These are phyloP conservation scores for Trypoxylus dichotomus DNA, from an alignment of 1,140 invertebrate species.

Conservation along the genomic window DNA sequence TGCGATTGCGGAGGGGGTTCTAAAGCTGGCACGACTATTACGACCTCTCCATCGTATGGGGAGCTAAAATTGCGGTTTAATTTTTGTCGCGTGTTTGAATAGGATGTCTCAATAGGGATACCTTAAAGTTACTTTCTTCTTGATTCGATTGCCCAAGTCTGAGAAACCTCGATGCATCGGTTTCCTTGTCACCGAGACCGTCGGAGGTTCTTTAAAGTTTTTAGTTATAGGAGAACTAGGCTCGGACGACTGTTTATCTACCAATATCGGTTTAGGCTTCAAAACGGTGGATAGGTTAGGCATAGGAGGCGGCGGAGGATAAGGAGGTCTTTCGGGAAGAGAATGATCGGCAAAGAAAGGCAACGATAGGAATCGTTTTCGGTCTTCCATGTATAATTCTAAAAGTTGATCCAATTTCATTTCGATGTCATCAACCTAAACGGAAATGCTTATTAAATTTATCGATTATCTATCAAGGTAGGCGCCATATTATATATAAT, in stretches of 20 bases:
- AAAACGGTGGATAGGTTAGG: slow-evolving; percentile 38
- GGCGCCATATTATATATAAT: too few species aligned
- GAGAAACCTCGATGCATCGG: slow-evolving; percentile 77
- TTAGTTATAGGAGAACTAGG: slow-evolving; percentile 70
- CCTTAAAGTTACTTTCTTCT: slow-evolving; percentile 82
- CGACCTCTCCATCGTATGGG: slow-evolving; percentile 60
- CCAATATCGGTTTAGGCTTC: slow-evolving; percentile 64
- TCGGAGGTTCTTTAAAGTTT: slow-evolving; percentile 53
- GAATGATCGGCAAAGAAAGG: slow-evolving; percentile 52
- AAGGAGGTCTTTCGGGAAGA: slow-evolving; percentile 31
- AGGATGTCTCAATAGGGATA: slow-evolving; percentile 44
- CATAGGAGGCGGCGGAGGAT: not conserved
- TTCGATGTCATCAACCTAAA: slow-evolving; percentile 90
- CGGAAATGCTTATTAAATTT: not conserved
- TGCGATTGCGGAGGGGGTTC: slow-evolving; percentile 53
- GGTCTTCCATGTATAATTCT: slow-evolving; percentile 90
- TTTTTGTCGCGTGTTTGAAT: not conserved
- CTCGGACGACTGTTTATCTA: slow-evolving; percentile 77
- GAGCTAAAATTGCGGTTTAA: slow-evolving; percentile 37
- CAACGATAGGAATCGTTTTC: slow-evolving; percentile 65
- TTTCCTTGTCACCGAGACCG: slow-evolving; percentile 52
- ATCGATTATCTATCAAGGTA: too few species aligned
- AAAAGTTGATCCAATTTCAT: slow-evolving; percentile 90
- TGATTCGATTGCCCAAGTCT: slow-evolving; percentile 78
- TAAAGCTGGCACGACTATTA: slow-evolving; percentile 62